These are phyloP conservation scores for Grapholita molesta DNA, from an alignment of 1,140 invertebrate genomes.

Conservation along the genomic window DNA sequence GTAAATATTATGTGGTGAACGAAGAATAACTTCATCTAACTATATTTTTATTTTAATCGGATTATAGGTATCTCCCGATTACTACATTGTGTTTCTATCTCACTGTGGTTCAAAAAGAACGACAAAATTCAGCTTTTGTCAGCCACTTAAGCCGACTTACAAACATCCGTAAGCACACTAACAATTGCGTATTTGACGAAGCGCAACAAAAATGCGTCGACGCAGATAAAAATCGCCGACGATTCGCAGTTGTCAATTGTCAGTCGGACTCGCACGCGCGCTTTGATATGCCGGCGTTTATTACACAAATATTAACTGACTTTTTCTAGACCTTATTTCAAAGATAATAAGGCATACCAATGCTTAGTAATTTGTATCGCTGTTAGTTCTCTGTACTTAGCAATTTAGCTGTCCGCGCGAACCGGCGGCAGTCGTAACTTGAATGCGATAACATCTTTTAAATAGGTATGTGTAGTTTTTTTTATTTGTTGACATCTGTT, in stretches of 20 bases:
- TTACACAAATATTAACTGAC: background rate
- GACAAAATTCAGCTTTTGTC: no score
- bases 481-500: background rate
- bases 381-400: background rate
- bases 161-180: background rate
- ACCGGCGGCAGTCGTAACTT: background rate
- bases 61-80: no score
- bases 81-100: no score
- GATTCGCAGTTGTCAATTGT: constrained; percentile 2
- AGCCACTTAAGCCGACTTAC: background rate
- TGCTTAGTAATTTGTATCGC: background rate
- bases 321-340: background rate
- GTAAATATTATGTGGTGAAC: no score
- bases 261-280: background rate
- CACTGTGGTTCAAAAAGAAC: no score
- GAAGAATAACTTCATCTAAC: no score
- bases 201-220: background rate
- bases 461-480: background rate
- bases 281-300: background rate
- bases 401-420: background rate
- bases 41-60: no score
- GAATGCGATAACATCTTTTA: background rate
- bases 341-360: background rate
- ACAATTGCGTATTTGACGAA: background rate
- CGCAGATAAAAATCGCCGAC: constrained; percentile 5